Evolutionary conservation across 2,113 vertebrate genomes (phyloP), one percentile per base, ranked within the genome.

Genomic region (Oreochromis niloticus): DNA sequence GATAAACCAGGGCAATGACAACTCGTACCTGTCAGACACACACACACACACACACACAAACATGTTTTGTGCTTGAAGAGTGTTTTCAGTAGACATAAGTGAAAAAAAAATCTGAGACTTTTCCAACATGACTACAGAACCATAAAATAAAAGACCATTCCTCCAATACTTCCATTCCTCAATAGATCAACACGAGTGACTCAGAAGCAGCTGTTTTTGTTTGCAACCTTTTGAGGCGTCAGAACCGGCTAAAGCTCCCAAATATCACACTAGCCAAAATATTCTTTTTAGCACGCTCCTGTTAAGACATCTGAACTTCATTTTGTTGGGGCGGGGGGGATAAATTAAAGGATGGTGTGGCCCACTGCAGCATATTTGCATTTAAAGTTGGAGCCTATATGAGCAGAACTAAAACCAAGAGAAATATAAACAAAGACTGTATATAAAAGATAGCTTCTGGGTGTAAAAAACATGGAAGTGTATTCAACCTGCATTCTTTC

Each of bases 1-100:
- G 93, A 93, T 97, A 97, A 50, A 97, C 92, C 54, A 95, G 63
- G 3, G 96, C 95, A 7, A 97, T 96, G 80, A 95, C 56, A 6
- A 97, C 90, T 10, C 96, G 95, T 83, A 96, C 90, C 94, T 95
- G 93, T 79, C 66, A 43, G 12, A 86, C 79, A 85, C 46, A 90
- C 1, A 48, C 1, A 86, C 79, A 85, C 46, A 90, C 1, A 48
- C n/a, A n/a, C 1, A 50, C 6, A 57, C 24, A 8, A 1, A 68
- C 63, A 73, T 7, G 16, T 56, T 36, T 50, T 56, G 50, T 14
- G 17, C 27, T 5, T 12, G 16, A 32, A 16, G 22, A 9, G 43
- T 75, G 24, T 32, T 78, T 84, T 39, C 3, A 27, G 4, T 24
- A 27, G 22, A 41, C 83, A 30, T 52, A 80, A 81, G 17, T 82